Conservation (phyloP, 1,140 invertebrate species). For the Fopius arisanus region DNA sequence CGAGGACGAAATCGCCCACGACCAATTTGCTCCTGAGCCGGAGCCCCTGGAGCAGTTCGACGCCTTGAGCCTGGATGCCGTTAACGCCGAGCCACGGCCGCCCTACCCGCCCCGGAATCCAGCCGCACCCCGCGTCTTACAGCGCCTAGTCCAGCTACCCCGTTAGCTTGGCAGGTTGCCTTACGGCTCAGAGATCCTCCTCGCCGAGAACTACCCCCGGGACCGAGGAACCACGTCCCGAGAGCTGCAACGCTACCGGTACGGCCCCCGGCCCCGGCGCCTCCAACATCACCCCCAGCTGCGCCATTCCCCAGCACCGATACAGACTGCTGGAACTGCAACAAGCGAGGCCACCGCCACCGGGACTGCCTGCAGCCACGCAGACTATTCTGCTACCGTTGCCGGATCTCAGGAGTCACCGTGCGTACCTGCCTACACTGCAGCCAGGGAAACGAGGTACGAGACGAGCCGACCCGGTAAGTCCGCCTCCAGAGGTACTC, state of each 20-base stretch:
- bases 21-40: too few relatives aligned
- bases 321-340: background rate
- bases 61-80: background rate
- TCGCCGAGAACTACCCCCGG: background rate
- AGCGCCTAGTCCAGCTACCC: background rate
- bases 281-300: background rate
- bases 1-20: background rate
- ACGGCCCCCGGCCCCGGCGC: background rate
- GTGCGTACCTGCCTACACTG: background rate
- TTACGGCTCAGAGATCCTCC: background rate
- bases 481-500: too few relatives aligned
- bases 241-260: background rate
- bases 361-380: background rate
- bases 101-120: background rate
- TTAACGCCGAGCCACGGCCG: background rate
- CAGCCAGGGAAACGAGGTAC: too few relatives aligned
- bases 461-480: too few relatives aligned
- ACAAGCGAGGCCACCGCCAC: background rate
- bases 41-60: background rate
- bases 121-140: background rate
- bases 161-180: background rate
- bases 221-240: background rate
- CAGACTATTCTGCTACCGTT: background rate
- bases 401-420: background rate
- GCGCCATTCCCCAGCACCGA: background rate